phyloP scores from a whole-genome alignment of 2,113 vertebrate genomes.

The Pseudonaja textilis region DNA sequence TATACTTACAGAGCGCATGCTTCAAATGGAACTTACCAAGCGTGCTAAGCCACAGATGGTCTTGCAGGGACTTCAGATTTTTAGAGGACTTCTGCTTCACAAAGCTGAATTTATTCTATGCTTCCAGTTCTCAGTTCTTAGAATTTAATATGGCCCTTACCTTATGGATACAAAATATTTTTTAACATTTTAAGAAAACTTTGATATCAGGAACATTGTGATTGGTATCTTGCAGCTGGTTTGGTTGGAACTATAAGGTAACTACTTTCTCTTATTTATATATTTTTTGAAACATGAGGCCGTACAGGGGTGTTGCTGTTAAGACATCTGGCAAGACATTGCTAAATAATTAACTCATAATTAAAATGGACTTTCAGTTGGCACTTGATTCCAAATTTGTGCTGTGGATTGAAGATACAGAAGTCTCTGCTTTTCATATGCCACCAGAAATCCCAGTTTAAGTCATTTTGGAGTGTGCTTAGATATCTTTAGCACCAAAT shows the following conservation, averaged over 20 bases:
- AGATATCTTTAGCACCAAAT: not conserved
- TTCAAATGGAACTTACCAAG: not conserved
- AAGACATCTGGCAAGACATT: not conserved
- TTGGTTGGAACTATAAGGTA: not conserved
- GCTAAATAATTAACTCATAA: not conserved
- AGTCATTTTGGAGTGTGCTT: not conserved
- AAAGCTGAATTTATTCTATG: not conserved
- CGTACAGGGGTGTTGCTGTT: not conserved
- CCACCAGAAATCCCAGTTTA: not conserved
- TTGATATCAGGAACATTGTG: not conserved
- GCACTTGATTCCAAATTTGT: not conserved
- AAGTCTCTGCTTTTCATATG: not conserved
- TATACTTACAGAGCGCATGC: not conserved
- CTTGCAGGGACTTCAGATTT: not conserved
- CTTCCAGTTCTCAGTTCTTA: not conserved
- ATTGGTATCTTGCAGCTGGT: not conserved
- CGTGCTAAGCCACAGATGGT: not conserved
- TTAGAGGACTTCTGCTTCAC: not conserved
- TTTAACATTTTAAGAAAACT: not conserved
- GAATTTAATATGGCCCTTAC: not conserved
- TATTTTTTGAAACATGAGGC: not conserved
- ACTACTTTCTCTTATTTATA: too few species aligned
- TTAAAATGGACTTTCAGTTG: not conserved
- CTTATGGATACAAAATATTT: not conserved
- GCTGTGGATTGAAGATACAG: not conserved